phyloP scores from a whole-genome alignment of 1,140 invertebrate species.

The Bradysia coprophila region DNA sequence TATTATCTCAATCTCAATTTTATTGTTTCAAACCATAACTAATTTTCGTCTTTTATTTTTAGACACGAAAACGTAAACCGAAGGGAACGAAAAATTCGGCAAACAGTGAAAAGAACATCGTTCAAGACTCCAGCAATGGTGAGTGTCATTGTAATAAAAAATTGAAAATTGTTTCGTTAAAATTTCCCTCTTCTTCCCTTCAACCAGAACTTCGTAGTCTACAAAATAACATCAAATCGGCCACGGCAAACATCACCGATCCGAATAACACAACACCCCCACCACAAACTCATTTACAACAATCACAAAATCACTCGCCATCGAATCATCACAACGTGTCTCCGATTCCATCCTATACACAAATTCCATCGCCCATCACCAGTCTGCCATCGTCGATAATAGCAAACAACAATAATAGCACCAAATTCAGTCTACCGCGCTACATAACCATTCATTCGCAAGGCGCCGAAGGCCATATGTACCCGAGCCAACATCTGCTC shows the following conservation, averaged over 20 bases:
- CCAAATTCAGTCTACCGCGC: neutral
- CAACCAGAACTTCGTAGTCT: conserved; percentile 11
- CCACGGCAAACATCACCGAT: conserved; percentile 10
- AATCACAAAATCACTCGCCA: conserved; percentile 9
- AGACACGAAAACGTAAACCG: conserved; percentile 83
- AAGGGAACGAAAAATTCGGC: conserved; percentile 39
- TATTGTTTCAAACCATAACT: neutral
- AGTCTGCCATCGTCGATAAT: conserved; percentile 4
- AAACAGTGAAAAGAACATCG: neutral
- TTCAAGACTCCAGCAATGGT: neutral
- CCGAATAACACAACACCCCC: conserved; percentile 17
- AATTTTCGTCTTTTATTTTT: conserved; percentile 16
- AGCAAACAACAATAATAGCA: conserved; percentile 7
- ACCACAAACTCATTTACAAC: conserved; percentile 7
- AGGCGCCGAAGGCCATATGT: neutral
- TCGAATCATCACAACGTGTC: conserved; percentile 12
- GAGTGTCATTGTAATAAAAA: neutral
- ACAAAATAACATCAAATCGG: neutral
- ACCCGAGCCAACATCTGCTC: neutral
- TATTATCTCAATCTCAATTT: neutral
- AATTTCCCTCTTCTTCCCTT: neutral
- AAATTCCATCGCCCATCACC: conserved; percentile 1
- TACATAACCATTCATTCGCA: neutral
- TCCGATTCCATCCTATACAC: conserved; percentile 2
- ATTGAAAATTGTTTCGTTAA: neutral